Base-by-base conservation (phyloP, 2,888 invertebrate species). In the Drosophila emarginata region DNA sequence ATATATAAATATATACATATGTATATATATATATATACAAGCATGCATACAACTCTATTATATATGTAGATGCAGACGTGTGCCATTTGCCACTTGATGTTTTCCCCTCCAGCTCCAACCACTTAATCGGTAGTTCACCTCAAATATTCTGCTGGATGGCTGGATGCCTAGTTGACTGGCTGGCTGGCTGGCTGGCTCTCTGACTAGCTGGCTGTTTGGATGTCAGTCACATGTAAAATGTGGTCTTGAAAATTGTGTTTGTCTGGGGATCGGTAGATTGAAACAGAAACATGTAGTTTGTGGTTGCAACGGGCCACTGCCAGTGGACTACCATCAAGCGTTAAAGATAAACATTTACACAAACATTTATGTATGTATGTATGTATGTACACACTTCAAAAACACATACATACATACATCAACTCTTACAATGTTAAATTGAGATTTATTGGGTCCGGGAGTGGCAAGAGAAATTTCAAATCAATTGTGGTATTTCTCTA, bases 61-160 rank as follows among this genome's bases (percentile, higher is more conserved):
- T 40, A 64, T 4, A 61, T 40, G 67, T 4, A 61, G 52, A 53
- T 53, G 23, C 37, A 54, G 39, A 23, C 32, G 36, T 28, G 15
- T 53, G 59, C 36, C 57, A 62, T 62, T 71, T 65, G 54, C 56
- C 67, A 53, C 37, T 62, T 63, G 59, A 53, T 57, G 61, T 65
- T 69, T 74, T 68, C 69, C 57, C 71, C 52, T 53, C 56, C 7
- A 65, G 57, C 70, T 51, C 53, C 54, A 66, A 61, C 72, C 63
- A 77, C 72, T 79, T 79, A 79, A 77, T 76, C 79, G 79, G 79
- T 79, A 67, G 61, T 79, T 79, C 69, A 79, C 64, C 79, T 60
- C 77, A 40, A 59, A 58, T 64, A 63, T 69, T 74, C 68, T 64
- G 39, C 74, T 64, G 64, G 57, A 67, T 23, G 57, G 28, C 54